These are phyloP conservation scores for Diadegma fenestrale DNA, from an alignment of 2,888 invertebrate genomes.

Conservation along the genomic window DNA sequence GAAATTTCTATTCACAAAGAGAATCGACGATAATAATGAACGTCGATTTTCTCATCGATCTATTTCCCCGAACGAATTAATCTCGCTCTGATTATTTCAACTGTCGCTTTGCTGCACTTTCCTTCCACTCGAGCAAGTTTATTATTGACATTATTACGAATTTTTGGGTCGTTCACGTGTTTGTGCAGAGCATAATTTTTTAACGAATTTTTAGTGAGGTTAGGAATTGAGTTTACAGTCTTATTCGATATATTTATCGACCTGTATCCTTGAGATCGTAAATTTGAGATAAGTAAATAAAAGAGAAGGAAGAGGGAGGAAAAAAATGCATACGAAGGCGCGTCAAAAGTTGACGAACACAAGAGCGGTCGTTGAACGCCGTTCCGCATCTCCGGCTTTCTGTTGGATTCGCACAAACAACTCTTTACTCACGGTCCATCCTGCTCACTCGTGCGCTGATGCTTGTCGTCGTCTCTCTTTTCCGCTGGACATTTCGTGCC, in stretches of 20 bases:
- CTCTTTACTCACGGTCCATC: constrained; percentile 32
- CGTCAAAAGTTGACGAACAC: not conserved
- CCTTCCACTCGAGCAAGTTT: constrained; percentile 26
- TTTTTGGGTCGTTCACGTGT: constrained; percentile 19
- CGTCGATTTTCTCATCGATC: constrained; percentile 38
- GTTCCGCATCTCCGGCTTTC: constrained; percentile 21
- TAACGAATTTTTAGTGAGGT: not conserved
- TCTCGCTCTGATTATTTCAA: constrained; percentile 61
- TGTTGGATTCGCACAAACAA: constrained; percentile 33
- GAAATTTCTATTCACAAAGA: not conserved
- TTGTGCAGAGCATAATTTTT: not conserved
- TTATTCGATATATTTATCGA: not conserved
- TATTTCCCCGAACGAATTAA: constrained; percentile 48
- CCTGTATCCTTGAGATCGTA: not conserved
- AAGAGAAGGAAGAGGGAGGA: not conserved
- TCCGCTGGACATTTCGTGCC: constrained; percentile 40
- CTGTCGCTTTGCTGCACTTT: constrained; percentile 46
- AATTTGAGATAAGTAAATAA: not conserved
- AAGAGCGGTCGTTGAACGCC: constrained; percentile 6
- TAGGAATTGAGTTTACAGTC: not conserved
- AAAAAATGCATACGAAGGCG: not conserved
- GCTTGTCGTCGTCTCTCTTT: not conserved
- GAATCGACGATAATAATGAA: not conserved
- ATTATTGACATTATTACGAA: constrained; percentile 36
- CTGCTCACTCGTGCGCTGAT: not conserved